Percentiles rank a stretch among this genome's conserved stretches.
Evolutionary conservation across 1,140 invertebrate genomes (phyloP).

Genomic region (Hyles euphorbiae): DNA sequence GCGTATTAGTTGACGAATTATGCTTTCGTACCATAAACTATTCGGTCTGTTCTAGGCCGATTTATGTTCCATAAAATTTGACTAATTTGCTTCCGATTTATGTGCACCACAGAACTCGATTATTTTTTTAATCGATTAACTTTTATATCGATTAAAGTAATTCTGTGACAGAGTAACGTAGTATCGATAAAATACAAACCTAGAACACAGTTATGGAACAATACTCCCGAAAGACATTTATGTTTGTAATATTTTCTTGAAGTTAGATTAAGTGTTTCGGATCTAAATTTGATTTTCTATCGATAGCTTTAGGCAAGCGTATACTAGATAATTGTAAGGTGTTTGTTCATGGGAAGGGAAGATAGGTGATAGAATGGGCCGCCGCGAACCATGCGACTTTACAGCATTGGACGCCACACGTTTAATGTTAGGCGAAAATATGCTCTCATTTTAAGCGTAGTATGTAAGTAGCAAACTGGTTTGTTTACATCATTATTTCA

Average conservation of each 20-base stretch:
- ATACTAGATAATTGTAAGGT: conserved; percentile 23
- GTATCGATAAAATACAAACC: too few species aligned
- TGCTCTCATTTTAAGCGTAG: conserved; percentile 43
- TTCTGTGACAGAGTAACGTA: too few species aligned
- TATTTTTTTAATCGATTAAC: too few species aligned
- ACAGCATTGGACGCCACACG: background rate
- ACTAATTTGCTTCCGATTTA: too few species aligned
- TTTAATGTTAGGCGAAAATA: conserved; percentile 29
- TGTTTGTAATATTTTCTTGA: too few species aligned
- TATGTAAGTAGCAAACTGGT: conserved; percentile 33
- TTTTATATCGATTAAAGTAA: too few species aligned
- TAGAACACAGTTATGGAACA: too few species aligned
- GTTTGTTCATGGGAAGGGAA: conserved; percentile 13
- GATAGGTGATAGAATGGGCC: conserved; percentile 22
- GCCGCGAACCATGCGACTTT: conserved; percentile 17
- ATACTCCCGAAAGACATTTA: too few species aligned
- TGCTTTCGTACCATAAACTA: conserved; percentile 11
- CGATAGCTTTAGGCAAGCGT: conserved; percentile 24
- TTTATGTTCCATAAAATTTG: too few species aligned
- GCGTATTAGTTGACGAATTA: conserved; percentile 14
- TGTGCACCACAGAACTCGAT: too few species aligned
- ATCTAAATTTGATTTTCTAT: conserved; percentile 21
- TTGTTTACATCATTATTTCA: conserved; percentile 10
- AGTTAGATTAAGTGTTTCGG: conserved; percentile 3
- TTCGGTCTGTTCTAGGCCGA: conserved; percentile 4